Percentiles rank a stretch among this genome's conserved stretches.
Conservation (phyloP, 2,797 vertebrate genomes). For the Danionella dracula region DNA sequence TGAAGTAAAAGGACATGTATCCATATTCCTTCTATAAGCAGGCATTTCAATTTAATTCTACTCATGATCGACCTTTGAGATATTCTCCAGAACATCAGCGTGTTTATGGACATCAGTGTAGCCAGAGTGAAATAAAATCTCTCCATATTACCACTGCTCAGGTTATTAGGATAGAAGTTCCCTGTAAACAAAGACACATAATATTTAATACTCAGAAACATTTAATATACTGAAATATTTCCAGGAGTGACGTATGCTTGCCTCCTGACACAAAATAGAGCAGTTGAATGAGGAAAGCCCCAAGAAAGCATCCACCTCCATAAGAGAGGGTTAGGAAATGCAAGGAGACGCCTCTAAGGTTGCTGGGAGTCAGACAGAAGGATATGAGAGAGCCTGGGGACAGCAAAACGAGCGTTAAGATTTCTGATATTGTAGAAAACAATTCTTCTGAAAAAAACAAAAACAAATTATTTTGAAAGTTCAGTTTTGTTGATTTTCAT, state of each 20-base stretch:
- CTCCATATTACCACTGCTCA: slow-evolving; percentile 85
- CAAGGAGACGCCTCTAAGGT: slow-evolving; percentile 74
- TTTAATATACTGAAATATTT: neutral
- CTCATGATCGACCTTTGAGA: slow-evolving; percentile 85
- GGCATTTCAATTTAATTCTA: neutral
- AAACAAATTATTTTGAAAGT: too few relatives aligned
- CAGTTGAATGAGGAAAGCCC: slow-evolving; percentile 77
- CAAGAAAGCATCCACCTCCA: slow-evolving; percentile 81
- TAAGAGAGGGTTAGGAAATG: slow-evolving; percentile 77
- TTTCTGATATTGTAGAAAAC: too few relatives aligned
- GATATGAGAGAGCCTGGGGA: slow-evolving; percentile 76
- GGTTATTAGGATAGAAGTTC: slow-evolving; percentile 81
- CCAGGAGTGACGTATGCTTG: slow-evolving; percentile 31
- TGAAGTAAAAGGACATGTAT: slow-evolving; percentile 2
- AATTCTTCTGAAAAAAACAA: too few relatives aligned
- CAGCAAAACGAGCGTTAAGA: neutral
- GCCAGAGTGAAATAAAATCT: slow-evolving; percentile 87
- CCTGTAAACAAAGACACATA: slow-evolving; percentile 63
- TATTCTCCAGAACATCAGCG: slow-evolving; percentile 78
- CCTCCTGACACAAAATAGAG: slow-evolving; percentile 70
- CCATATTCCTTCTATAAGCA: neutral
- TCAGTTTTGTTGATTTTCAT: too few relatives aligned
- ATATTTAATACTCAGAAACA: neutral
- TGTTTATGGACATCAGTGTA: slow-evolving; percentile 76
- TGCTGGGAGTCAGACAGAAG: slow-evolving; percentile 74